Conservation (phyloP, 92 coral and sea anemone genomes). For the Epizoanthus scotinus region DNA sequence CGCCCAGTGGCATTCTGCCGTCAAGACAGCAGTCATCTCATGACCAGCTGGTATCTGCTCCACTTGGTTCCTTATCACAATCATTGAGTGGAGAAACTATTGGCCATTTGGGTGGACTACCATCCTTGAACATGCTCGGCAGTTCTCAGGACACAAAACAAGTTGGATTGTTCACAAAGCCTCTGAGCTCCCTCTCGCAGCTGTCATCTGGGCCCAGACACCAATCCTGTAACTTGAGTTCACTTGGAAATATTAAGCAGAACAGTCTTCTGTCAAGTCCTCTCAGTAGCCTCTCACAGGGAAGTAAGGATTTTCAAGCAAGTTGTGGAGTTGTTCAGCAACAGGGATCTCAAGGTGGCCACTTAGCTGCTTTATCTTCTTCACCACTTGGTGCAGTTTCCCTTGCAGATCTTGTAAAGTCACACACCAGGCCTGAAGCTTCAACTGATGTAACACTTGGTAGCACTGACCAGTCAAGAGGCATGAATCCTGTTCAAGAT, state of each 20-base stretch:
- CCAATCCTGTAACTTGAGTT: background rate
- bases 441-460: too few species aligned
- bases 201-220: background rate
- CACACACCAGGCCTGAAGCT: background rate
- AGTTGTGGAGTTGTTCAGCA: background rate
- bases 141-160: background rate
- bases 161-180: background rate
- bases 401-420: conserved; percentile 32
- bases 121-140: conserved; percentile 10
- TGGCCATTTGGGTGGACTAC: background rate
- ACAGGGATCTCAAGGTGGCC: conserved; percentile 4
- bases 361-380: background rate
- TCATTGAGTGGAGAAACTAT: background rate
- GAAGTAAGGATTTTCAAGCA: background rate
- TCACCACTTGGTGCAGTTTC: conserved; percentile 28
- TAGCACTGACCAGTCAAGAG: too few species aligned
- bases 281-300: conserved; percentile 15
- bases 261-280: conserved; percentile 28
- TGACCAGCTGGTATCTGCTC: background rate
- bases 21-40: background rate
- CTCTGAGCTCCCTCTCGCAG: conserved; percentile 2
- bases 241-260: background rate
- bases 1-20: background rate
- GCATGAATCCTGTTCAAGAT: too few species aligned
- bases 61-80: conserved; percentile 13